Evolutionary conservation across 2,888 invertebrate species (phyloP), one percentile per base, ranked within the genome.

Genomic region (Anagyrus pseudococci): DNA sequence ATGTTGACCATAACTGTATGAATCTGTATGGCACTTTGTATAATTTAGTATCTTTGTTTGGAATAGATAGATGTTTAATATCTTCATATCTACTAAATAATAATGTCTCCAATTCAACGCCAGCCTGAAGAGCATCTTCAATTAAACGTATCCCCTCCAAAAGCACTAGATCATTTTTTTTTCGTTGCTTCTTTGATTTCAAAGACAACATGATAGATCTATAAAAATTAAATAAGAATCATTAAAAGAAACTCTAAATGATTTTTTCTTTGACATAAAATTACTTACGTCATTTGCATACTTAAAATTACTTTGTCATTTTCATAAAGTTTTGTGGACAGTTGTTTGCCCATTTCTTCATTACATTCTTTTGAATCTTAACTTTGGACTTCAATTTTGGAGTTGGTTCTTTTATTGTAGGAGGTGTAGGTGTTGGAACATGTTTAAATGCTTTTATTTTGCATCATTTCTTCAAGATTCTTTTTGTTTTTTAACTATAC

Each of bases 81-180:
- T 90, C 88, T 46, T 86, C 83, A 53, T 82, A 80, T 66, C 87
- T 83, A 69, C 88, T 90, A 73, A 94, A 94, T 75, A 93, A 85
- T 13, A 96, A 78, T 61, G 86, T 84, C 69, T 88, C 84, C 33
- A 92, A 82, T 40, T 80, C 77, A 44, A 90, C 84, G 17, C 89
- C 89, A 37, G 89, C 87, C 72, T 85, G 77, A 2, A 96, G 78
- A 0, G 93, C 95, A 81, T 96, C 96, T 49, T 84, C 82, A 67
- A 96, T 92, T 19, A 95, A 79, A 50, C 93, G 84, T 77, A 86
- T 87, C 0, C 96, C 96, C 84, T 96, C 96, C 3, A 96, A 81
- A 19, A 93, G 75, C 49, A 92, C 86, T 68, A 85, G 82, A 10
- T 84, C 81, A 19, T 83, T 81, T 29, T 83, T 83, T 41, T 84